These are phyloP conservation scores for Brachirus orientalis DNA, from an alignment of 2,113 vertebrate species.

Conservation along the genomic window DNA sequence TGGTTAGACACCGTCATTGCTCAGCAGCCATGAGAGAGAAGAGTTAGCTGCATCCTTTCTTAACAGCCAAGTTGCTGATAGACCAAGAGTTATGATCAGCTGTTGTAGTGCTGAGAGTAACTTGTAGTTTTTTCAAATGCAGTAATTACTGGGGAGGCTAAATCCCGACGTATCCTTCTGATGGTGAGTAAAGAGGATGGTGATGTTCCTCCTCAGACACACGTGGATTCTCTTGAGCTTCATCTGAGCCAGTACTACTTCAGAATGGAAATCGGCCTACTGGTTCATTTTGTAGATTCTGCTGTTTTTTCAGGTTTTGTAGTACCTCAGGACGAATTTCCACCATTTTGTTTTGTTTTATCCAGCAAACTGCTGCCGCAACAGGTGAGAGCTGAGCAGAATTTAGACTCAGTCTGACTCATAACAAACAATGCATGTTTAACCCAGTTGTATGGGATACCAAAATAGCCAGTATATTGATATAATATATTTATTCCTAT, in stretches of 20 bases:
- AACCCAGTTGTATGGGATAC: too few relatives aligned
- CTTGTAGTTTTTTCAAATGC: slow-evolving; percentile 16
- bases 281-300: slow-evolving; percentile 13
- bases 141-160: slow-evolving; percentile 18
- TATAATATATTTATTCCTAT: not conserved
- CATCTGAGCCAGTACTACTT: slow-evolving; percentile 60
- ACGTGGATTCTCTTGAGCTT: slow-evolving; percentile 38
- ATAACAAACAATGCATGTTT: too few relatives aligned
- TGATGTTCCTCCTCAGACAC: slow-evolving; percentile 33
- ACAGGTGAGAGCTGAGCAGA: slow-evolving; percentile 5
- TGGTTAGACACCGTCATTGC: slow-evolving; percentile 90
- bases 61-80: too few relatives aligned
- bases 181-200: slow-evolving; percentile 3
- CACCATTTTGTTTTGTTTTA: not conserved
- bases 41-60: not conserved
- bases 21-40: slow-evolving; percentile 79
- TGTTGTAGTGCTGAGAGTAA: slow-evolving; percentile 29
- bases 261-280: slow-evolving; percentile 53
- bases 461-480: too few relatives aligned
- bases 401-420: not conserved
- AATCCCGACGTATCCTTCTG: slow-evolving; percentile 1
- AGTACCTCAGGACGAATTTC: slow-evolving; percentile 67
- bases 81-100: slow-evolving; percentile 33
- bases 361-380: slow-evolving; percentile 5
- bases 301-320: slow-evolving; percentile 57